Base-by-base conservation (phyloP, 2,888 invertebrate genomes). In the Caenorhabditis imperialis region DNA sequence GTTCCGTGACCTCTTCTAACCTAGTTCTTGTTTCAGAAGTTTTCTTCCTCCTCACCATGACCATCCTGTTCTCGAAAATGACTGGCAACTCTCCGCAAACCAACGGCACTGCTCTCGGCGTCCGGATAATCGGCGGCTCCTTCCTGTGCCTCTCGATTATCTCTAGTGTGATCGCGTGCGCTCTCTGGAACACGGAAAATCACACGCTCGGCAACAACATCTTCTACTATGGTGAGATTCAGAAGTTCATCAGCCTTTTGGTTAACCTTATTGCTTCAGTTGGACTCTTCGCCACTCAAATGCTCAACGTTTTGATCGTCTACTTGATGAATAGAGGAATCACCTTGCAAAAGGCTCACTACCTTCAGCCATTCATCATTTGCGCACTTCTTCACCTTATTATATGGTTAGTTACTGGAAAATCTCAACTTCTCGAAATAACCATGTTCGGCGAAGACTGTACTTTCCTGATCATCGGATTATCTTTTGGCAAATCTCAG, bases 361-460 rank as follows among this genome's bases (percentile, higher is more conserved):
- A 75, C 45, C 27, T 75, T 14, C 75, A 75, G 33, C 75, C 75
- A 65, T 75, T 75, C 54, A 75, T 75, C 60, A 75, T 75, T 55
- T 75, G 70, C 50, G 75, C 75, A 27, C 70, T 75, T 44, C 58
- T 75, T 18, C 70, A 75, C 33, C 48, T 75, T 8, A 69, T 75
- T 37, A 71, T 75, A 42, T 75, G 75, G 75, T 75, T 48, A 30
- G 70, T 69, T 75, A 42, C n/a, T n/a, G n/a, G n/a, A n/a, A n/a
- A n/a, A n/a, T n/a, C n/a, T n/a, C n/a, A n/a, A n/a, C n/a, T n/a
- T n/a, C n/a, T n/a, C n/a, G n/a, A n/a, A n/a, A n/a, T n/a, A n/a
- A n/a, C n/a, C n/a, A n/a, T n/a, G n/a, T n/a, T 8, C 30, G 1
- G 7, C n/a, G 25, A 45, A 20, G 45, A 57, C 57, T 57, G 44